These are phyloP conservation scores for Lasioglossum zephyrum DNA, from an alignment of 2,888 invertebrate genomes.

Conservation along the genomic window DNA sequence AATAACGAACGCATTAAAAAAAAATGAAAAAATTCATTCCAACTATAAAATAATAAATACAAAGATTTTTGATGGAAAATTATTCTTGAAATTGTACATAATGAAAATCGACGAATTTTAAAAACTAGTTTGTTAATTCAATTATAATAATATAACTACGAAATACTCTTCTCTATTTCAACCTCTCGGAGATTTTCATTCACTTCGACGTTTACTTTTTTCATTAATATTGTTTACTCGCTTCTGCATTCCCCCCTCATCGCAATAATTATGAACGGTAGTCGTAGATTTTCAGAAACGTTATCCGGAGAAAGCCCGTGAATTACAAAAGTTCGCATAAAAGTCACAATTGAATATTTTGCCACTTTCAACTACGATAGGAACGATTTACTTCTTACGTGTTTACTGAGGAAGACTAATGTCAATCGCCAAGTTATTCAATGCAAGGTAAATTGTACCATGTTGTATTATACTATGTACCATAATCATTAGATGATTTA, in stretches of 20 bases:
- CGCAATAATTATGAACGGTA: slow-evolving; percentile 16
- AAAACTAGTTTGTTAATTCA: slow-evolving; percentile 56
- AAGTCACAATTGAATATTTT: slow-evolving; percentile 52
- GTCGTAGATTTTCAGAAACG: slow-evolving; percentile 13
- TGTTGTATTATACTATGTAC: slow-evolving; percentile 77
- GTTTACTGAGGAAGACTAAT: slow-evolving; percentile 46
- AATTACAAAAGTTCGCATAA: slow-evolving; percentile 18
- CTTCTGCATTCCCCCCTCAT: slow-evolving; percentile 31
- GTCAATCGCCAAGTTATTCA: slow-evolving; percentile 62
- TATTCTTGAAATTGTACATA: slow-evolving; percentile 64
- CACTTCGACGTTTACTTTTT: slow-evolving; percentile 24
- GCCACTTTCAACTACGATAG: slow-evolving; percentile 40
- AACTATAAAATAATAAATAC: slow-evolving; percentile 43
- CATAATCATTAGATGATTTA: slow-evolving; percentile 60
- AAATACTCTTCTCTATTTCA: slow-evolving; percentile 48
- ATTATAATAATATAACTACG: slow-evolving; percentile 29
- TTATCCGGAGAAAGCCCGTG: slow-evolving; percentile 4
- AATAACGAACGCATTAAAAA: slow-evolving; percentile 45
- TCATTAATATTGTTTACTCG: slow-evolving; percentile 13
- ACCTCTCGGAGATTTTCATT: slow-evolving; percentile 40
- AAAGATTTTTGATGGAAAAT: slow-evolving; percentile 40
- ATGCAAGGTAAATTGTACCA: slow-evolving; percentile 69
- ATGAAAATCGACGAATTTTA: slow-evolving; percentile 45
- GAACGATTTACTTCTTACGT: slow-evolving; percentile 54
- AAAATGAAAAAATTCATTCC: slow-evolving; percentile 57